Percentiles rank a stretch among this genome's conserved stretches.
phyloP scores from a whole-genome alignment of 2,888 invertebrate genomes.

The Criorhina ranunculi region DNA sequence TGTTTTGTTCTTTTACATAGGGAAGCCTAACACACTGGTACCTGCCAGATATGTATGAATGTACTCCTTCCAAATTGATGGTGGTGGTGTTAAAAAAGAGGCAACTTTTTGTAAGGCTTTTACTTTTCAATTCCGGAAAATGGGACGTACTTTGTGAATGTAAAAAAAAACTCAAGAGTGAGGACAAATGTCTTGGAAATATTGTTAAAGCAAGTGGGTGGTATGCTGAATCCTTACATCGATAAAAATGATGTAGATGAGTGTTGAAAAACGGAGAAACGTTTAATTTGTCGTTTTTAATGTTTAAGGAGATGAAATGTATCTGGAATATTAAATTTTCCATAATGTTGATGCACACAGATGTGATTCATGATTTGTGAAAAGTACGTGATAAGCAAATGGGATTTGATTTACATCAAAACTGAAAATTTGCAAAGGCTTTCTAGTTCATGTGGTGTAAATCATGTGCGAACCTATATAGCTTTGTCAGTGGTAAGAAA shows the following conservation, averaged over 20 bases:
- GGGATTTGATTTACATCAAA: too few relatives aligned
- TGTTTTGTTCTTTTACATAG: not conserved
- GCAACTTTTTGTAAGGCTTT: constrained; percentile 18
- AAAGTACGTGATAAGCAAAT: too few relatives aligned
- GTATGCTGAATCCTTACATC: constrained; percentile 15
- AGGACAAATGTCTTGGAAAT: not conserved
- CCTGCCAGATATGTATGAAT: not conserved
- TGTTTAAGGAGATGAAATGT: constrained; percentile 40
- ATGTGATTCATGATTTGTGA: not conserved
- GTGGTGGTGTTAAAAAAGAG: not conserved
- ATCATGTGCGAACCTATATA: too few relatives aligned
- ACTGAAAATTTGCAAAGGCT: too few relatives aligned
- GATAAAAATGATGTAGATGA: constrained; percentile 13
- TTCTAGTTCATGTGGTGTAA: too few relatives aligned
- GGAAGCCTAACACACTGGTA: not conserved
- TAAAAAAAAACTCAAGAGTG: not conserved
- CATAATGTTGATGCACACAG: not conserved
- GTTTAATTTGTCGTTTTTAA: constrained; percentile 33
- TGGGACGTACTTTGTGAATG: constrained; percentile 15
- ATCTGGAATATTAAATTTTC: constrained; percentile 24
- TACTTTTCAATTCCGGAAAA: constrained; percentile 46
- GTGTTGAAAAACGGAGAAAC: constrained; percentile 17
- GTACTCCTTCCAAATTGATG: not conserved
- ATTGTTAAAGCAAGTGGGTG: not conserved
- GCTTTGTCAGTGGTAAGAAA: too few relatives aligned